Percentiles rank a stretch among this genome's conserved stretches.
phyloP scores from a whole-genome alignment of 2,888 invertebrate genomes.

The Cephus pulcher region DNA sequence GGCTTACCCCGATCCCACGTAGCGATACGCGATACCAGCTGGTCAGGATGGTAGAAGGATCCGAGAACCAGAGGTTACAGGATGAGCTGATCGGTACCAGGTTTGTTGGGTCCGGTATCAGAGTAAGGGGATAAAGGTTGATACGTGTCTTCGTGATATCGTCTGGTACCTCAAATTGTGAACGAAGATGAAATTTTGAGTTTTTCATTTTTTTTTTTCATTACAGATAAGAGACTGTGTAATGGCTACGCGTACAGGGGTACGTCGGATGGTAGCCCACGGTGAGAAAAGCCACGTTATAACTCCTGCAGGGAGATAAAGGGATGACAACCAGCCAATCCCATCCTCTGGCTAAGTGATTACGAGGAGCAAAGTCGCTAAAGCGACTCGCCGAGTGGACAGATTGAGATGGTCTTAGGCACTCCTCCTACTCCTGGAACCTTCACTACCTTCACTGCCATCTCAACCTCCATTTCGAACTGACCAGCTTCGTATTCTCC shows the following conservation, averaged over 20 bases:
- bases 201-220: too few species aligned
- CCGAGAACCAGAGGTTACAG: slow-evolving; percentile 1
- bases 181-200: too few species aligned
- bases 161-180: too few species aligned
- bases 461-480: neutral
- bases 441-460: neutral
- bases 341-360: slow-evolving; percentile 29
- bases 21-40: slow-evolving; percentile 36
- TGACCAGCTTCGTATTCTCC: slow-evolving; percentile 18
- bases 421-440: slow-evolving; percentile 27
- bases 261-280: neutral
- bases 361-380: slow-evolving; percentile 40
- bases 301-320: slow-evolving; percentile 16
- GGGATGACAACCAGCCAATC: slow-evolving; percentile 21
- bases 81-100: too few species aligned
- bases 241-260: neutral
- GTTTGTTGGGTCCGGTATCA: too few species aligned
- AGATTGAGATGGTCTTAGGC: slow-evolving; percentile 40
- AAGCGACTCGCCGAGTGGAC: slow-evolving; percentile 38
- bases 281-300: slow-evolving; percentile 14
- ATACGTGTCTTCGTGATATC: too few species aligned
- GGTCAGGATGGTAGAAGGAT: too few species aligned
- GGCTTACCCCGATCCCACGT: slow-evolving; percentile 55
- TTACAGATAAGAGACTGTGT: too few species aligned
- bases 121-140: too few species aligned